Evolutionary conservation across 2,888 invertebrate species (phyloP).

Genomic region (Quadroppia sp.): DNA sequence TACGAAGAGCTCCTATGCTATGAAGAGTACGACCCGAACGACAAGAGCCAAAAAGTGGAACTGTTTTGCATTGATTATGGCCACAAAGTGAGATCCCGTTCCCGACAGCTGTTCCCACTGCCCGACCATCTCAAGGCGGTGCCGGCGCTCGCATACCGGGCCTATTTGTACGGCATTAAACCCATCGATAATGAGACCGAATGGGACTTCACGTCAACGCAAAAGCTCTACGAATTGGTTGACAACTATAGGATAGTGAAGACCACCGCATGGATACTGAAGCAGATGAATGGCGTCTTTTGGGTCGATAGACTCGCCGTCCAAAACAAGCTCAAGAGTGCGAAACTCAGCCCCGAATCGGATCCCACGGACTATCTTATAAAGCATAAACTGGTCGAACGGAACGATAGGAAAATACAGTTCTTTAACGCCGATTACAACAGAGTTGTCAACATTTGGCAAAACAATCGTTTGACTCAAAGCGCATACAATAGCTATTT

Average conservation of each 20-base stretch:
- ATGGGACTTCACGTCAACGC: conserved; percentile 21
- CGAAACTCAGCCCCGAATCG: neutral
- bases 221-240: neutral
- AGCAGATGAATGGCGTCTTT: conserved; percentile 37
- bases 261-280: conserved; percentile 25
- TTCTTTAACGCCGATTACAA: neutral
- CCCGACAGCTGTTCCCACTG: conserved; percentile 14
- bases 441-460: conserved; percentile 16
- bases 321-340: neutral
- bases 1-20: neutral
- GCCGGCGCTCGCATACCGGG: conserved; percentile 25
- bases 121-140: neutral
- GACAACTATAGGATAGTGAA: neutral
- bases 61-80: conserved; percentile 35
- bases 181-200: conserved; percentile 37
- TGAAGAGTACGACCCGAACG: neutral
- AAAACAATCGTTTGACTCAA: neutral
- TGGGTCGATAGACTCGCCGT: conserved; percentile 31
- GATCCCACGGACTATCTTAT: neutral
- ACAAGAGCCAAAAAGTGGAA: neutral
- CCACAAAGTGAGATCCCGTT: neutral
- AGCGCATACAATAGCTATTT: neutral
- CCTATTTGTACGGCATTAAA: conserved; percentile 36
- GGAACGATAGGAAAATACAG: neutral
- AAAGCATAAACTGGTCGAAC: neutral